These are phyloP conservation scores for Argyresthia goedartella DNA, from an alignment of 2,888 invertebrate species.

Conservation along the genomic window DNA sequence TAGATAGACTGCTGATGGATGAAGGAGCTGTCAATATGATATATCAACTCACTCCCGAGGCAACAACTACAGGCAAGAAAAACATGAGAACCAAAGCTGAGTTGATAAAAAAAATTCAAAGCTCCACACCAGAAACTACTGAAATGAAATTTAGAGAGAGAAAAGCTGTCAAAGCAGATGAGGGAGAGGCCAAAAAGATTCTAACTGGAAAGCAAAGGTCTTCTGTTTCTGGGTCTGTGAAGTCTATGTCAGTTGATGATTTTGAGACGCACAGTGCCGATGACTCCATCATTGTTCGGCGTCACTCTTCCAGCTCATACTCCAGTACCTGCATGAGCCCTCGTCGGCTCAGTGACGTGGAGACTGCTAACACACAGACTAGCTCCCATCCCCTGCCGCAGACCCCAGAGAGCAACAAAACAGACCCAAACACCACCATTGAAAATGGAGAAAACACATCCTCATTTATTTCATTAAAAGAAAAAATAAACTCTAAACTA, in stretches of 20 bases:
- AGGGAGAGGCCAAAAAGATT: slow-evolving; percentile 44
- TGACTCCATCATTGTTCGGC: slow-evolving; percentile 83
- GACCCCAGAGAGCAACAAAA: slow-evolving; percentile 11
- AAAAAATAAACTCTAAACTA: slow-evolving; percentile 56
- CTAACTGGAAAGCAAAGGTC: slow-evolving; percentile 42
- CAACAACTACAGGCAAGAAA: slow-evolving; percentile 49
- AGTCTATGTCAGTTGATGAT: slow-evolving; percentile 73
- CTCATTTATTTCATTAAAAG: slow-evolving; percentile 55
- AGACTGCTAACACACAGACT: slow-evolving; percentile 18
- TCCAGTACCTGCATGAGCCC: slow-evolving; percentile 79
- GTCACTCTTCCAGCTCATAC: slow-evolving; percentile 88
- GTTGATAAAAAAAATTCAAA: slow-evolving; percentile 71
- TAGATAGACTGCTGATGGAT: slow-evolving; percentile 84
- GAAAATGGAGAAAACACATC: slow-evolving; percentile 31
- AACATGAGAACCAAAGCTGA: slow-evolving; percentile 70
- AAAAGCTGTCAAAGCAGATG: slow-evolving; percentile 53
- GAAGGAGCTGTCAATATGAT: slow-evolving; percentile 91
- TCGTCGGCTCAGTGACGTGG: slow-evolving; percentile 69
- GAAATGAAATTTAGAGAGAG: slow-evolving; percentile 66
- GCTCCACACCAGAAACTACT: slow-evolving; percentile 54
- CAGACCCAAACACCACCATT: slow-evolving; percentile 13
- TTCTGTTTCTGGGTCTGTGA: slow-evolving; percentile 48
- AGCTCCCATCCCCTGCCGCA: slow-evolving; percentile 18
- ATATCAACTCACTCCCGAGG: slow-evolving; percentile 78
- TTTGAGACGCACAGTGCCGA: slow-evolving; percentile 76